A percentile compares a stretch with the other conserved stretches of the same genome.
Conservation (phyloP, 1,140 invertebrate species). For the Lethrus apterus region DNA sequence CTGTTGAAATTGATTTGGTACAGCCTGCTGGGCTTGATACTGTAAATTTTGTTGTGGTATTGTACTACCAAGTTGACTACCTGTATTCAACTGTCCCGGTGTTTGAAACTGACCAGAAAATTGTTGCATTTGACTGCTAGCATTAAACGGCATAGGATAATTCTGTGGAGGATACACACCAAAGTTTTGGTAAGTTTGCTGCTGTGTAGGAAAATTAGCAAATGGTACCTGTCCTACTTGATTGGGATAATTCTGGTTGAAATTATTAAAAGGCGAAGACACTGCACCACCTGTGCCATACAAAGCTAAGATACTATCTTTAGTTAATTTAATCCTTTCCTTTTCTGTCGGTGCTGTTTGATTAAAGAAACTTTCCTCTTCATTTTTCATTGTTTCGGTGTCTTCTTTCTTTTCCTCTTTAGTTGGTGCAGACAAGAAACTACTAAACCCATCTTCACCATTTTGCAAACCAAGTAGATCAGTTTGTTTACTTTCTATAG, state of each 20-base stretch:
- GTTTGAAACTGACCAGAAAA: slow-evolving; percentile 18
- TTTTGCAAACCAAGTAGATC: slow-evolving; percentile 56
- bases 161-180: slow-evolving; percentile 3
- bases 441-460: slow-evolving; percentile 67
- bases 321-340: slow-evolving; percentile 77
- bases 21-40: background rate
- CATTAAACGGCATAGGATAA: slow-evolving; percentile 18
- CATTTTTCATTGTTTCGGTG: slow-evolving; percentile 53
- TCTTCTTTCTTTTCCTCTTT: slow-evolving; percentile 38
- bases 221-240: slow-evolving; percentile 16
- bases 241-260: slow-evolving; percentile 17
- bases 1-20: slow-evolving; percentile 18
- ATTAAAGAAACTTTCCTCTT: slow-evolving; percentile 87
- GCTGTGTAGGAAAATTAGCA: slow-evolving; percentile 22
- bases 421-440: slow-evolving; percentile 62
- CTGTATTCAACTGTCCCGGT: slow-evolving; percentile 8
- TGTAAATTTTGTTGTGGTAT: slow-evolving; percentile 10
- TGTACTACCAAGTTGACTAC: slow-evolving; percentile 12
- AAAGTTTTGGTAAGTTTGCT: slow-evolving; percentile 17
- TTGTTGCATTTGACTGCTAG: slow-evolving; percentile 17
- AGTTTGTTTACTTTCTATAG: slow-evolving; percentile 38
- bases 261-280: slow-evolving; percentile 25
- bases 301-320: slow-evolving; percentile 87
- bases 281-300: slow-evolving; percentile 60
- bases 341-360: slow-evolving; percentile 67